Base-by-base conservation (phyloP, 2,888 invertebrate genomes). In the Nephrotoma flavescens region DNA sequence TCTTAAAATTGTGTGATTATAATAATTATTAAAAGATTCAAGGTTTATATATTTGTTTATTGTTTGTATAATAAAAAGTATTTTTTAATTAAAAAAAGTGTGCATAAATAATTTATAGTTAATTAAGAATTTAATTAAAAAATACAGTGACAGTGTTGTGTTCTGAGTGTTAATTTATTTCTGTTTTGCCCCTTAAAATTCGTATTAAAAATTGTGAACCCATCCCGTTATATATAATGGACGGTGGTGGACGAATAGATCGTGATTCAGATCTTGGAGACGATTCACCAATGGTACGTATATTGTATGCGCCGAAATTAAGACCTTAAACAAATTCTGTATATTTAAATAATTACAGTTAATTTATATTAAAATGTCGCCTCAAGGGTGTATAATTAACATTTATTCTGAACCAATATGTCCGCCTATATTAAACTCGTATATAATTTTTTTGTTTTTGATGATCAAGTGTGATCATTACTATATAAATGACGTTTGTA, bases 141-240 rank as follows among this genome's bases (percentile, higher is more conserved):
- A 31, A 71, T 71, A 71, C 19, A 31, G 71, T 71, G 71, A 71
- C 71, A 71, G 71, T 71, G 71, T 71, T 71, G 71, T 71, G 71
- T 19, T 71, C 7, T 71, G 31, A 31, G 71, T 71, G 3, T 71
- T 71, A 52, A 52, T 52, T 52, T 52, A 71, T 71, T 71, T 9
- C 31, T 71, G 71, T 71, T 31, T 71, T 71, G 71, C 71, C 71
- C 71, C 19, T 71, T 31, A 71, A 71, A 71, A 71, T 71, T 96
- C 95, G 96, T 94, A 95, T 96, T 92, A 96, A 96, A 95, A 96
- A 96, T 92, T 94, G 95, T 93, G 96, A 96, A 91, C 96, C 96
- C 93, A 94, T 96, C 92, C 96, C 96, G 93, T 95, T 95, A 93
- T 96, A 96, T 94, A 95, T 95, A 92, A 96, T 96, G 95, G 96